These are phyloP conservation scores for Neosilurus hyrtlii DNA, from an alignment of 2,797 vertebrate genomes.

Conservation along the genomic window DNA sequence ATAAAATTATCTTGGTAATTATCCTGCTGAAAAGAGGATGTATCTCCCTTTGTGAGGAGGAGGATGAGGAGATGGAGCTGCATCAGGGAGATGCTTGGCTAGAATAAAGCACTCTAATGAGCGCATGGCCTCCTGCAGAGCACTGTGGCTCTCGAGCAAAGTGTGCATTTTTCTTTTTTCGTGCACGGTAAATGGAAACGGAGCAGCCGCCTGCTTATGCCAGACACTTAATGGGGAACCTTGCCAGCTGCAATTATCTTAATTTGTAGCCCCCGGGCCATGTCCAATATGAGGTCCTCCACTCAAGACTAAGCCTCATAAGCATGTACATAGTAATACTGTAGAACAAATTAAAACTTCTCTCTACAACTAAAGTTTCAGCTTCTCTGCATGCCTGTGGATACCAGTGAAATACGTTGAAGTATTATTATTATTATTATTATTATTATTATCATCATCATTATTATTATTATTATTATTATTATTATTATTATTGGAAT, in stretches of 20 bases:
- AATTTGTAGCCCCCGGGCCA: conserved; percentile 50
- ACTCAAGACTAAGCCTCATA: conserved; percentile 2
- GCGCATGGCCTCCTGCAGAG: conserved; percentile 51
- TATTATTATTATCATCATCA: no score
- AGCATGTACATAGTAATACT: conserved; percentile 3
- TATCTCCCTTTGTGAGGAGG: conserved; percentile 70
- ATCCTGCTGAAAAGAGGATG: conserved; percentile 74
- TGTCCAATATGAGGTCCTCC: conserved; percentile 35
- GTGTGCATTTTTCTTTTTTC: conserved; percentile 61
- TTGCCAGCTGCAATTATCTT: conserved; percentile 50
- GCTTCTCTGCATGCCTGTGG: neutral
- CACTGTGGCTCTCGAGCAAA: conserved; percentile 53
- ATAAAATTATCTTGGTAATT: conserved; percentile 80
- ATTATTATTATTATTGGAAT: neutral
- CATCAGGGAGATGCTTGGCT: conserved; percentile 64
- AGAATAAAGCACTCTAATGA: conserved; percentile 69
- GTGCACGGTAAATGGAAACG: conserved; percentile 43
- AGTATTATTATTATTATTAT: neutral
- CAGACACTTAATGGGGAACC: conserved; percentile 46
- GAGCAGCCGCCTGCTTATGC: conserved; percentile 33
- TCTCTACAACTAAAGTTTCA: neutral
- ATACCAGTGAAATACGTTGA: neutral
- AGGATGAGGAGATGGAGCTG: conserved; percentile 51
- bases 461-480: neutral
- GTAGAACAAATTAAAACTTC: conserved; percentile 11